Evolutionary conservation across 2,113 vertebrate species (phyloP).

Genomic region (Pomatorhinus ruficollis): DNA sequence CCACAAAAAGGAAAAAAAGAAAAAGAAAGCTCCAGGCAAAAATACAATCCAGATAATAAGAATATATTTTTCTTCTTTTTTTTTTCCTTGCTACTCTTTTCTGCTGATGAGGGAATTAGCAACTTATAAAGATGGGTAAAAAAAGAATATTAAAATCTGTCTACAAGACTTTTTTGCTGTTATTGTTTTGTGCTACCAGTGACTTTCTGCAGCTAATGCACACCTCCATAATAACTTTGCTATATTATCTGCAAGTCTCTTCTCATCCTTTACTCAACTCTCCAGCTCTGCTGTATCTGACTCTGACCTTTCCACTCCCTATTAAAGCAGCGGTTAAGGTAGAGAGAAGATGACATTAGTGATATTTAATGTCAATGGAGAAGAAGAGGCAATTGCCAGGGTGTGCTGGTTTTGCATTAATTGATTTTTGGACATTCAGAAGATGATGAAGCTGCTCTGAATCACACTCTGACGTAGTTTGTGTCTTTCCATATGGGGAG

Average conservation of each 20-base stretch:
- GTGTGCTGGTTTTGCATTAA: not conserved
- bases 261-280: not conserved
- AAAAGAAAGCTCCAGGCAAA: slow-evolving; percentile 65
- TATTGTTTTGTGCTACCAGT: not conserved
- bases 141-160: not conserved
- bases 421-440: not conserved
- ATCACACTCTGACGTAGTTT: not conserved
- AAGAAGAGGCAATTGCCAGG: not conserved
- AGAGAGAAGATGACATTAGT: not conserved
- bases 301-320: not conserved
- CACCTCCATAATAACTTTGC: not conserved
- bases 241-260: not conserved
- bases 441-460: not conserved
- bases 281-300: not conserved
- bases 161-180: not conserved
- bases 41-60: slow-evolving; percentile 8
- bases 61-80: not conserved
- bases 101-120: not conserved
- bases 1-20: slow-evolving; percentile 50
- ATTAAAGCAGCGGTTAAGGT: not conserved
- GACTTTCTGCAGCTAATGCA: not conserved
- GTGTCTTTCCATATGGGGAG: not conserved
- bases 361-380: not conserved
- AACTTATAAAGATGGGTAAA: not conserved
- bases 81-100: not conserved